Evolutionary conservation across 2,113 vertebrate species (phyloP), one percentile per base, ranked within the genome.

Genomic region (Peromyscus californicus): DNA sequence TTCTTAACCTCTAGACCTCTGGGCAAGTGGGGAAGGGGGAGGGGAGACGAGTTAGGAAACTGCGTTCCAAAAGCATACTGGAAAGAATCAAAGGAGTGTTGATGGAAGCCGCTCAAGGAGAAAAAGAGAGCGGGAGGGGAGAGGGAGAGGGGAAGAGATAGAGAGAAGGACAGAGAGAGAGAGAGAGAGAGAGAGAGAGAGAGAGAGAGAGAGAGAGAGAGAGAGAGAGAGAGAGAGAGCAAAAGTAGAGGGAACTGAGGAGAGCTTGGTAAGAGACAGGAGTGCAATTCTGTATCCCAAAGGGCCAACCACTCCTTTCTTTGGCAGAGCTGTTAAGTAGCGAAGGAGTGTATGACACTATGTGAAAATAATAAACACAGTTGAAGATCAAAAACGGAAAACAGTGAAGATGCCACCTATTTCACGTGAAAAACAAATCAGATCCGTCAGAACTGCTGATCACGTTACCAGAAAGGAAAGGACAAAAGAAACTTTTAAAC

Each of bases 391-490:
- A 96, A 99, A 98, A 95, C 98, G 99, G 96, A 99, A 99, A 91
- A 98, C 98, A 90, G 98, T 99, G 99, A 99, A 99, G 98, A 98
- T 5, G 1, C 89, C 99, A 84, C 99, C 99, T 2, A 89, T 5
- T 8, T 98, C 99, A 93, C 98, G 99, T 95, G 19, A 11, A 99
- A 99, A 57, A 36, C 93, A 97, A 99, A 99, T 78, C 98, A 98
- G 26, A 99, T 99, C 97, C 98, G 99, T 91, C 98, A 99, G 97
- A 99, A 99, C 95, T 98, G 99, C 82, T 99, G 99, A 99, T 98
- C 98, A 97, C 99, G 98, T 99, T 95, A 57, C 22, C 59, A 26
- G 86, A 93, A 78, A 75, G 69, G 51, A 84, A 65, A 91, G 57
- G 39, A 16, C 11, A 33, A 57, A 89, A 13, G 39, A 94, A 91